A percentile compares a stretch with the other conserved stretches of the same genome.
Evolutionary conservation across 2,888 invertebrate species (phyloP).

Genomic region (Pogonocherus hispidulus): DNA sequence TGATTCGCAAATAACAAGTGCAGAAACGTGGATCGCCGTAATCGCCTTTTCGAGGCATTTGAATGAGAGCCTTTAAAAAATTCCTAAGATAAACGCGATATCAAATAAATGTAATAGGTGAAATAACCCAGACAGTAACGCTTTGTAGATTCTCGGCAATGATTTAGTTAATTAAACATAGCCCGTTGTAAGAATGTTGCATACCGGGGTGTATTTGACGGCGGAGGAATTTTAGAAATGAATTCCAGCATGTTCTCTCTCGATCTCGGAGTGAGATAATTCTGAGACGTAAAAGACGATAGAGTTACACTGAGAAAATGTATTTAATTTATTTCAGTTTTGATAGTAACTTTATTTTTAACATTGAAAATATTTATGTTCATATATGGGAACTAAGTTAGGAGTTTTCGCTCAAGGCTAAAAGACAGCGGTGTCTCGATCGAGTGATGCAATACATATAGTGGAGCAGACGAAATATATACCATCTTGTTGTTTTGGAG

Average conservation of each 20-base stretch:
- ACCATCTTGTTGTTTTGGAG: no score
- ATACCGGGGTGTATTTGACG: slow-evolving; percentile 52
- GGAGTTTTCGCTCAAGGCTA: no score
- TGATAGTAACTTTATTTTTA: not conserved
- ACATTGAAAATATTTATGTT: no score
- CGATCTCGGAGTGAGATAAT: slow-evolving; percentile 52
- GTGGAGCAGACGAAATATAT: no score
- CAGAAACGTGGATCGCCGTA: slow-evolving; percentile 16
- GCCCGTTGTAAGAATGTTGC: slow-evolving; percentile 52
- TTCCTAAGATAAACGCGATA: slow-evolving; percentile 24
- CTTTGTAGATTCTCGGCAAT: slow-evolving; percentile 50
- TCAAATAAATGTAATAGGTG: slow-evolving; percentile 41
- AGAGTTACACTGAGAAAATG: not conserved
- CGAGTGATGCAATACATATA: no score
- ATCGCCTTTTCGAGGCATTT: slow-evolving; percentile 16
- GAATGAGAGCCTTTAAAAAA: slow-evolving; percentile 15
- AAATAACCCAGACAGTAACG: slow-evolving; percentile 47
- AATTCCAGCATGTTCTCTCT: slow-evolving; percentile 52
- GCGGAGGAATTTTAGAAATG: slow-evolving; percentile 54
- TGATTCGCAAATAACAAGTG: slow-evolving; percentile 17
- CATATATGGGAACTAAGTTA: no score
- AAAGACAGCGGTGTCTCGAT: no score
- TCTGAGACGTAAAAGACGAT: slow-evolving; percentile 37
- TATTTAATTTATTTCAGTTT: not conserved
- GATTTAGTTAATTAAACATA: slow-evolving; percentile 56